Percentiles rank a stretch among this genome's conserved stretches.
Evolutionary conservation across 2,797 vertebrate genomes (phyloP).

Genomic region (Spinus pinus): DNA sequence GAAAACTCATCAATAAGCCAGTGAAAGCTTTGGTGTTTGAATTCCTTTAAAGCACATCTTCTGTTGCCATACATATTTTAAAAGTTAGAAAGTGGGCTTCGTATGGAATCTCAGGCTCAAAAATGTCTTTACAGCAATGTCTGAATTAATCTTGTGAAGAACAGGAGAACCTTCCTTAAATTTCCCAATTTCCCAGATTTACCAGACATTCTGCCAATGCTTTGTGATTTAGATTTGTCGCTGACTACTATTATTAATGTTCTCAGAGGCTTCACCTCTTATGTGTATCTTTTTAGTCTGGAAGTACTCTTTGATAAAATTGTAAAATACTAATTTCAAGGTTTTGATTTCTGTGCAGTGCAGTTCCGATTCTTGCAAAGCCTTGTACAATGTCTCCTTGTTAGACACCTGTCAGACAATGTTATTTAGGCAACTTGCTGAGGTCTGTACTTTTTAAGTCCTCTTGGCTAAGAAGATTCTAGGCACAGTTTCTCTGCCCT

Average conservation of each 20-base stretch:
- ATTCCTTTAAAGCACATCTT: neutral
- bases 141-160: neutral
- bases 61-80: neutral
- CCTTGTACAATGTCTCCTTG: neutral
- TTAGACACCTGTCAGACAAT: neutral
- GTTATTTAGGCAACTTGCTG: neutral
- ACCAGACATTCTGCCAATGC: neutral
- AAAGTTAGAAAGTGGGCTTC: neutral
- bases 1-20: neutral
- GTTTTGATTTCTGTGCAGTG: neutral
- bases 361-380: neutral
- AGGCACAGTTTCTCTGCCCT: neutral
- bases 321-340: neutral
- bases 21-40: neutral
- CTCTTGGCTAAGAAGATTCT: neutral
- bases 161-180: neutral
- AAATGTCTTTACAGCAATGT: neutral
- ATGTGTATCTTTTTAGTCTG: neutral
- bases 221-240: neutral
- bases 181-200: neutral
- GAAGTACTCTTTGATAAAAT: neutral
- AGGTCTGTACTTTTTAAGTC: neutral
- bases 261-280: rapidly evolving
- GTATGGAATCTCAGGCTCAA: neutral
- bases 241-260: neutral